These are phyloP conservation scores for Junonia oenone DNA, from an alignment of 2,888 invertebrate genomes.

Conservation along the genomic window DNA sequence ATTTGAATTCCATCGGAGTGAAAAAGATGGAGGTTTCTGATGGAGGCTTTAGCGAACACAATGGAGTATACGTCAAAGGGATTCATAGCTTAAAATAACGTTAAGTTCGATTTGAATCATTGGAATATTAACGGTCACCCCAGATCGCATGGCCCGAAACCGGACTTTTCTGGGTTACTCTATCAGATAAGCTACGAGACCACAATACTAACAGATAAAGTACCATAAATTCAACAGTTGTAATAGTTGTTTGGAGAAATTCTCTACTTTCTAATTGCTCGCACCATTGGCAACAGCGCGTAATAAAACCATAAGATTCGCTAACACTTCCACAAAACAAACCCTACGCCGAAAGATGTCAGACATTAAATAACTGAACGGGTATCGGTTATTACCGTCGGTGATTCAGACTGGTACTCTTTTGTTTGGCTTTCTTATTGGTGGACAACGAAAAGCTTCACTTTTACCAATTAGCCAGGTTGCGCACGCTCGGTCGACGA, in stretches of 20 bases:
- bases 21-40: slow-evolving; percentile 66
- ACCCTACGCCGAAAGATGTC: slow-evolving; percentile 22
- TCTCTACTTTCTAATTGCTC: slow-evolving; percentile 40
- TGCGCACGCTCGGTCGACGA: slow-evolving; percentile 48
- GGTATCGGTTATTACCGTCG: slow-evolving; percentile 32
- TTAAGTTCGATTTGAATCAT: slow-evolving; percentile 59
- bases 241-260: slow-evolving; percentile 7
- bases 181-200: not conserved
- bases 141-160: slow-evolving; percentile 20
- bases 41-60: slow-evolving; percentile 47
- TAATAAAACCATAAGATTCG: slow-evolving; percentile 29
- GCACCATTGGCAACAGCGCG: slow-evolving; percentile 25
- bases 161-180: not conserved
- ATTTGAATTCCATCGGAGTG: slow-evolving; percentile 73
- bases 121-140: slow-evolving; percentile 31
- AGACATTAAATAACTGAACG: slow-evolving; percentile 41
- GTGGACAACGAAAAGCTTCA: slow-evolving; percentile 60
- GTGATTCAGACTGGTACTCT: slow-evolving; percentile 50
- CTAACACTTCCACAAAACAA: slow-evolving; percentile 34
- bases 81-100: slow-evolving; percentile 45
- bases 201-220: not conserved
- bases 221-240: not conserved
- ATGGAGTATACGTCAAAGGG: slow-evolving; percentile 34
- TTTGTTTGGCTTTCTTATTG: slow-evolving; percentile 63
- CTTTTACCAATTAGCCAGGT: slow-evolving; percentile 73